Conservation (phyloP, 2,888 invertebrate genomes). For the Stenodema calcarata region DNA sequence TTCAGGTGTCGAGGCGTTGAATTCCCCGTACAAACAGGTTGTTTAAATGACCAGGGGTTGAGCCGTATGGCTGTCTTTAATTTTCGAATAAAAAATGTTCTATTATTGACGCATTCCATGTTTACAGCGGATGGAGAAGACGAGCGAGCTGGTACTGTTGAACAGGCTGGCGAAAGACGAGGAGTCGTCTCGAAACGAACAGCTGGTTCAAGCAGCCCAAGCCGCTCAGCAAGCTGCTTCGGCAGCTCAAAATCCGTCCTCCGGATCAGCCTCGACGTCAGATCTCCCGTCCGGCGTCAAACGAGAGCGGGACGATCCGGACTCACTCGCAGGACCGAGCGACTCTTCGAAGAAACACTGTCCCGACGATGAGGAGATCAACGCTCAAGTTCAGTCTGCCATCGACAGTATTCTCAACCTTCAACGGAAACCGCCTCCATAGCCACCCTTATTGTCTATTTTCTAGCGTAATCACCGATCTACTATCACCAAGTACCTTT, state of each 20-base stretch:
- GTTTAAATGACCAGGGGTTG: no score
- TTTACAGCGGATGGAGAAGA: constrained; percentile 72
- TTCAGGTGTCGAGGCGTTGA: no score
- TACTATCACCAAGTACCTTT: background rate
- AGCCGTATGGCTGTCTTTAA: no score
- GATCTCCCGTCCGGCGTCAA: constrained; percentile 38
- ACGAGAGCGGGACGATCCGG: constrained; percentile 64
- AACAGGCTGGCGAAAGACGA: constrained; percentile 77
- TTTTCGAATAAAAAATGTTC: no score
- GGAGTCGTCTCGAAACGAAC: constrained; percentile 70
- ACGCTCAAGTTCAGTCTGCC: constrained; percentile 79
- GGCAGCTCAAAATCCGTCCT: background rate
- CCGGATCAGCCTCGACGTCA: constrained; percentile 35
- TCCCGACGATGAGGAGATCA: constrained; percentile 70
- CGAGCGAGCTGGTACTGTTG: constrained; percentile 79
- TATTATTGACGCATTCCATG: no score
- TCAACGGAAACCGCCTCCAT: constrained; percentile 62
- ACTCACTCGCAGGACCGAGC: constrained; percentile 73
- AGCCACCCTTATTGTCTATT: constrained; percentile 1
- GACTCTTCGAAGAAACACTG: constrained; percentile 72
- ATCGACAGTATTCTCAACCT: constrained; percentile 80
- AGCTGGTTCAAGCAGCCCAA: constrained; percentile 65
- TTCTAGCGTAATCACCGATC: background rate
- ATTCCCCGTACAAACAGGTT: no score
- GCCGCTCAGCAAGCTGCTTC: constrained; percentile 39